These are phyloP conservation scores for Alaudala cheleensis DNA, from an alignment of 2,113 vertebrate species.

Conservation along the genomic window DNA sequence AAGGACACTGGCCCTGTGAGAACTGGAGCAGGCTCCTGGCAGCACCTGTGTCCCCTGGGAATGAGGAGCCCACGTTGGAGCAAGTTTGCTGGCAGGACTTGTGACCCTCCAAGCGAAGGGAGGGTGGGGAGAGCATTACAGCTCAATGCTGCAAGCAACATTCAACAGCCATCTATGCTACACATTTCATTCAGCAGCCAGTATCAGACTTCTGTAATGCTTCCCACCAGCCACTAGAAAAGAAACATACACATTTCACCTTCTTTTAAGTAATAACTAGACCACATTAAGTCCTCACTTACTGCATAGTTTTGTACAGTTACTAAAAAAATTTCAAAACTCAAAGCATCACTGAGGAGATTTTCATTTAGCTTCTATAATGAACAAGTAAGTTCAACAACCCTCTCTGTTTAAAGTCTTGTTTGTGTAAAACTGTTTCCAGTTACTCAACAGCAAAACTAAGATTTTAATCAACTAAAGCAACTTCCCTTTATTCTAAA, in stretches of 20 bases:
- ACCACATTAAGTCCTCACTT: neutral
- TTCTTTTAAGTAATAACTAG: neutral
- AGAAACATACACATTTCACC: neutral
- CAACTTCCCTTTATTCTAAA: neutral
- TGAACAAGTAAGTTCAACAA: neutral
- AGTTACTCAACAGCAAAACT: neutral
- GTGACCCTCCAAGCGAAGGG: neutral
- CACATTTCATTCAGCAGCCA: neutral
- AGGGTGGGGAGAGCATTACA: neutral
- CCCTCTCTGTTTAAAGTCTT: neutral
- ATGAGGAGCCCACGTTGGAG: neutral
- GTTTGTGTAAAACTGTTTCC: neutral
- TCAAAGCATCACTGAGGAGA: neutral
- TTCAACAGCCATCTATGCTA: neutral
- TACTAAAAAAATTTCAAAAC: neutral
- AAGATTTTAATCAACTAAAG: neutral
- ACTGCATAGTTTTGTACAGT: neutral
- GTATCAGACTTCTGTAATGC: neutral
- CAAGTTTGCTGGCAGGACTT: neutral
- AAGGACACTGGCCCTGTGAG: neutral
- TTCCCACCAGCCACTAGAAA: neutral
- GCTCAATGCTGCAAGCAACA: neutral
- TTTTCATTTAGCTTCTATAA: neutral
- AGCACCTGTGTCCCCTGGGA: neutral
- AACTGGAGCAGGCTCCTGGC: neutral